Evolutionary conservation across 2,113 vertebrate species (phyloP).

Genomic region (Columba janthina): DNA sequence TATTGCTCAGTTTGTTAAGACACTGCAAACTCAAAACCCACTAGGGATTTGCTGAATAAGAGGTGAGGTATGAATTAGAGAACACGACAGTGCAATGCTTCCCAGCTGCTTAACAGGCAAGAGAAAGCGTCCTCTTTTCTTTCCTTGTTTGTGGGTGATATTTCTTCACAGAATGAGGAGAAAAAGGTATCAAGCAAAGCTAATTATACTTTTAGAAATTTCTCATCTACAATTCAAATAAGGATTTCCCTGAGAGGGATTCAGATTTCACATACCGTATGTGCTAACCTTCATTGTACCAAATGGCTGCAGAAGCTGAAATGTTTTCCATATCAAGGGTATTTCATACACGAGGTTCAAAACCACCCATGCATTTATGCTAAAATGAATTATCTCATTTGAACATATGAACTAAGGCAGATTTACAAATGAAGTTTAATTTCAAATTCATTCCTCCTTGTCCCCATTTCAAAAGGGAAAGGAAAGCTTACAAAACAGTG

Average conservation of each 20-base stretch:
- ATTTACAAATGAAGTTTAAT: constrained; percentile 1
- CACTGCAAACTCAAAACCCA: not conserved
- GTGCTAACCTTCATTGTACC: constrained; percentile 28
- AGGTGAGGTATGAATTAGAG: not conserved
- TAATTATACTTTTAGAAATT: constrained; percentile 66
- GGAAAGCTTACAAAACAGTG: not conserved
- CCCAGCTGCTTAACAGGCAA: not conserved
- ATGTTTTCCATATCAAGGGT: constrained; percentile 43
- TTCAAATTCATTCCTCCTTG: not conserved
- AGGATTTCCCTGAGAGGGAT: constrained; percentile 43
- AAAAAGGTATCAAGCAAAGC: constrained; percentile 25
- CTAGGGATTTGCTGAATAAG: not conserved
- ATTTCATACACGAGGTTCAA: constrained; percentile 27
- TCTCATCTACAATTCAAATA: constrained; percentile 61
- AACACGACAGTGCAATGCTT: not conserved
- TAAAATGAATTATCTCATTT: constrained; percentile 6
- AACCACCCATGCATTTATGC: constrained; percentile 12
- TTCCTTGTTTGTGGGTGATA: not conserved
- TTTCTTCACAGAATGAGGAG: not conserved
- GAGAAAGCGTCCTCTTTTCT: not conserved
- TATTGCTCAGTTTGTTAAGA: not conserved
- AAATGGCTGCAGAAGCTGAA: constrained; percentile 25
- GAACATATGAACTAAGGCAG: not conserved
- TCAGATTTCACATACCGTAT: constrained; percentile 30
- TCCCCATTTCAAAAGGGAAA: not conserved